Percentiles rank a stretch among this genome's conserved stretches.
phyloP scores from a whole-genome alignment of 2,888 invertebrate genomes.

The Ennomos erosarius region DNA sequence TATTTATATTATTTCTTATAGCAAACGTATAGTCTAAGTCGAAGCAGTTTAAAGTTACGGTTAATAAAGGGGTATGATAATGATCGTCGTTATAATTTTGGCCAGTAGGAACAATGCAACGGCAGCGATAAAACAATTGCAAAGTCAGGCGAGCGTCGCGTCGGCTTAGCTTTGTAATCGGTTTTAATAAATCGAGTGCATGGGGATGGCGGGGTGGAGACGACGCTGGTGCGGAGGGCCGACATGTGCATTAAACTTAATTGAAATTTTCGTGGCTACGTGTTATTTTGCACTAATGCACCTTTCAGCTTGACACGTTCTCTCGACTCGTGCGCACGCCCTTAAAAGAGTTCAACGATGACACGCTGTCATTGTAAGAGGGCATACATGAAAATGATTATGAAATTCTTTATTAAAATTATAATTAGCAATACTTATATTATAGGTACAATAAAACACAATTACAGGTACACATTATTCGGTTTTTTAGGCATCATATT shows the following conservation, averaged over 20 bases:
- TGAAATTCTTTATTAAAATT: conserved; percentile 18
- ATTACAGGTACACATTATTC: conserved; percentile 11
- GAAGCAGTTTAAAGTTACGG: conserved; percentile 1
- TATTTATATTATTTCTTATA: too few species aligned
- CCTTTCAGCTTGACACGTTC: conserved; percentile 64
- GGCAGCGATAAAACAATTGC: conserved; percentile 63
- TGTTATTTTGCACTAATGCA: conserved; percentile 76
- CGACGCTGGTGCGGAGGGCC: conserved; percentile 37
- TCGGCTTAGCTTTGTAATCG: conserved; percentile 63
- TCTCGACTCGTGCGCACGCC: conserved; percentile 51
- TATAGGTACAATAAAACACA: conserved; percentile 10
- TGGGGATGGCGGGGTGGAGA: conserved; percentile 36
- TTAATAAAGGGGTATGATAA: conserved; percentile 22
- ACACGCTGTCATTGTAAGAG: conserved; percentile 23
- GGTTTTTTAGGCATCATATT: conserved; percentile 11
- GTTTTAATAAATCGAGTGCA: conserved; percentile 68
- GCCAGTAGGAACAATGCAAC: conserved; percentile 62
- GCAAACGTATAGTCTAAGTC: too few species aligned
- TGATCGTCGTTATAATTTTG: conserved; percentile 56
- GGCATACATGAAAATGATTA: conserved; percentile 22
- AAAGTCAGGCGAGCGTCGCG: conserved; percentile 58
- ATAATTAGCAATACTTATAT: conserved; percentile 20
- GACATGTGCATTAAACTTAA: conserved; percentile 78
- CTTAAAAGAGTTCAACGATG: conserved; percentile 47
- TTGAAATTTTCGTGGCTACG: conserved; percentile 79